Evolutionary conservation across 2,888 invertebrate species (phyloP).

Genomic region (Diloba caeruleocephala): DNA sequence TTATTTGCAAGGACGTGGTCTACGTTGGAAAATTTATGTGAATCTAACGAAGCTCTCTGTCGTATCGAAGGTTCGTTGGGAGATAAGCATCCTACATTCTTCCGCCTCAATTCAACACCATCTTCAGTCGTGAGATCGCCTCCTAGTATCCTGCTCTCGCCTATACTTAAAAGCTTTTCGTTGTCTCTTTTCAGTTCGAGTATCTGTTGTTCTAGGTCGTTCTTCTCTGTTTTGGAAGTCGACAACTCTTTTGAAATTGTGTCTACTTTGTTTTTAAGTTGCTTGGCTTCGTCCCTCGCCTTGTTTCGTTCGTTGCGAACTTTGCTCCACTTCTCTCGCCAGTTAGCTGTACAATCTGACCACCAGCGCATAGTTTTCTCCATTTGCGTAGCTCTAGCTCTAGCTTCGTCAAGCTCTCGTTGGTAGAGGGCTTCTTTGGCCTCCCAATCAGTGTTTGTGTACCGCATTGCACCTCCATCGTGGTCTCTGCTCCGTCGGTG

Average conservation of each 20-base stretch:
- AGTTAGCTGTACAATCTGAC: conserved; percentile 99
- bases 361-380: conserved; percentile 99
- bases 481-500: conserved; percentile 90
- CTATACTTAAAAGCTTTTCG: conserved; percentile 91
- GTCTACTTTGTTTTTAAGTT: conserved; percentile 94
- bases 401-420: conserved; percentile 97
- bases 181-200: conserved; percentile 94
- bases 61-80: conserved; percentile 72
- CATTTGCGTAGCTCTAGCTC: conserved; percentile 98
- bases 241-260: conserved; percentile 93
- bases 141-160: conserved; percentile 80
- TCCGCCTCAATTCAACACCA: conserved; percentile 79
- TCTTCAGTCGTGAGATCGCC: conserved; percentile 79
- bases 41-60: conserved; percentile 82
- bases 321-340: conserved; percentile 99
- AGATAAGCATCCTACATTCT: conserved; percentile 68
- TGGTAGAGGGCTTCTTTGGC: conserved; percentile 92
- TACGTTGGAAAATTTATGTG: conserved; percentile 83
- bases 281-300: conserved; percentile 96
- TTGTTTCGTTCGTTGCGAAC: conserved; percentile 97
- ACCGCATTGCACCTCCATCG: conserved; percentile 90
- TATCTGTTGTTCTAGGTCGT: conserved; percentile 93
- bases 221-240: conserved; percentile 93
- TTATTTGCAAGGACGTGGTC: conserved; percentile 82
- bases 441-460: conserved; percentile 93